Conservation (phyloP, 2,888 invertebrate genomes). For the Sinopyrophorus schimmeli region DNA sequence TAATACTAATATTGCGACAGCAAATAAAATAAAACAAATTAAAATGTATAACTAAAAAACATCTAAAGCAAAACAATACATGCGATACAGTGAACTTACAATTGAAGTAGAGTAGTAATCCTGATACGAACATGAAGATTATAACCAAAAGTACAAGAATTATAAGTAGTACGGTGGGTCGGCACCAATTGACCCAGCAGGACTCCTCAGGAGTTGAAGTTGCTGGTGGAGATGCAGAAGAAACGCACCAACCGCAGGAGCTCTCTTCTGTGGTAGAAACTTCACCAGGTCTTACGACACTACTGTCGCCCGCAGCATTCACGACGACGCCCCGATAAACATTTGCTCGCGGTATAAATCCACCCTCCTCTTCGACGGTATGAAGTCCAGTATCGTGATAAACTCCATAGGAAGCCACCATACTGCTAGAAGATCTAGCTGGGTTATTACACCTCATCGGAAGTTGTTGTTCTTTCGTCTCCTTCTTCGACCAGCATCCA, state of each 20-base stretch:
- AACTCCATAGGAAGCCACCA: constrained; percentile 56
- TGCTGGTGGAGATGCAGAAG: constrained; percentile 36
- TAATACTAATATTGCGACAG: no score
- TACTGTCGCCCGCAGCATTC: constrained; percentile 51
- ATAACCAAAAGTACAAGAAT: constrained; percentile 61
- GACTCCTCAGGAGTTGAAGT: constrained; percentile 38
- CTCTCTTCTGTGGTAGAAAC: constrained; percentile 28
- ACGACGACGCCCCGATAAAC: constrained; percentile 51
- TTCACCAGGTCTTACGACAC: constrained; percentile 42
- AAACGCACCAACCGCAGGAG: constrained; percentile 46
- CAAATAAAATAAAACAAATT: background rate
- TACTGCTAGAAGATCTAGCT: constrained; percentile 38
- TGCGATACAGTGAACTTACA: constrained; percentile 56
- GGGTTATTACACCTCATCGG: constrained; percentile 24
- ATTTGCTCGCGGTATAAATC: constrained; percentile 45
- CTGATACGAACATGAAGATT: constrained; percentile 62
- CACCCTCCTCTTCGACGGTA: constrained; percentile 48
- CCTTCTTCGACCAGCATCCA: constrained; percentile 34
- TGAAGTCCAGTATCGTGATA: constrained; percentile 48
- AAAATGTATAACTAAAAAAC: background rate
- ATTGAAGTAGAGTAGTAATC: constrained; percentile 63
- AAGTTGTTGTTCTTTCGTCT: constrained; percentile 21
- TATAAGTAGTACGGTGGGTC: constrained; percentile 61
- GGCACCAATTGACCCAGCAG: constrained; percentile 59
- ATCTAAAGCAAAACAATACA: background rate